Evolutionary conservation across 2,113 vertebrate species (phyloP), one percentile per base, ranked within the genome.

Genomic region (Smithornis capensis): DNA sequence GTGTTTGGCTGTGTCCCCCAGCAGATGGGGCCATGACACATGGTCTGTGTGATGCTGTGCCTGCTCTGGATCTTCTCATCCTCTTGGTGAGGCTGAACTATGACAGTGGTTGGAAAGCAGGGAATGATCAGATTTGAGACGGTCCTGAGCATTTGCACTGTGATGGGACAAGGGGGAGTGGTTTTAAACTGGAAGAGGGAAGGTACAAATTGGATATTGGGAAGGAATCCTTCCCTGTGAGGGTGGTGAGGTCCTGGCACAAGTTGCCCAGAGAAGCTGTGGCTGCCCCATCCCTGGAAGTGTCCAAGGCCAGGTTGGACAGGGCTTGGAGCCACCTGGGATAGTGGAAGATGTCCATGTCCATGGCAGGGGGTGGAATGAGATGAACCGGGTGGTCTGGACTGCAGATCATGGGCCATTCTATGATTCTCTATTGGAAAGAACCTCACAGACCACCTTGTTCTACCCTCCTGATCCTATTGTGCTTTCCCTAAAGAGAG

Each of bases 21-120:
- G 88, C 28, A 45, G 55, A 16, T 18, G 8, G 6, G 47, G 35
- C 8, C 0, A 3, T 24, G 42, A 4, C 4, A 4, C 4, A 2
- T 8, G 9, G 40, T 8, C 33, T 62, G 8, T 28, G 50, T 33
- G 68, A 6, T 23, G 50, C 1, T 63, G 5, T 35, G n/a, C 37
- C 15, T 63, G 9, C 6, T 64, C 44, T 53, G 79, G n/a, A 24
- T 15, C 10, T 8, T 10, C 29, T 83, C 7, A 21, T 31, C 11
- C 49, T 47, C 52, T 52, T 22, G 12, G 19, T 12, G 33, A 35
- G 38, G 53, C 23, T 89, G 74, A 64, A 16, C 35, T 4, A 4
- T 4, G 19, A 7, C 12, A 29, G 42, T 4, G 19, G 9, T 12
- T 23, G 37, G 33, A 53, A 57, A 62, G 31, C 12, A 37, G 47